phyloP scores from a whole-genome alignment of 2,888 invertebrate genomes.

The Augochlorella aurata region DNA sequence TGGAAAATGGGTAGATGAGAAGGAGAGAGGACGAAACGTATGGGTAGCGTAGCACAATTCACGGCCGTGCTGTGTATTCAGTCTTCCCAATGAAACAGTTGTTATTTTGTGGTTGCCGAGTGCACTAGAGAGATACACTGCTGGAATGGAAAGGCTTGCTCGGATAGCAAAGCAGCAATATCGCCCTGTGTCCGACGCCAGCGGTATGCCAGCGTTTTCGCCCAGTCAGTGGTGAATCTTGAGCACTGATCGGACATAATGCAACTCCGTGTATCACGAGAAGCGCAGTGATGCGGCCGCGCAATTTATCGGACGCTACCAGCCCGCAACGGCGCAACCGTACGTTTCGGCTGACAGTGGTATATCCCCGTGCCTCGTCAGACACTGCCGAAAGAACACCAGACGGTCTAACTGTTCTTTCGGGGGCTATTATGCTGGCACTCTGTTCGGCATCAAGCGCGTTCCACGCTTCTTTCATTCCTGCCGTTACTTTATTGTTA shows the following conservation, averaged over 20 bases:
- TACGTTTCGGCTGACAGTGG: constrained; percentile 39
- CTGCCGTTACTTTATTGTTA: too few species aligned
- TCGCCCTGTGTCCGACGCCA: constrained; percentile 42
- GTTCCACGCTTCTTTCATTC: too few species aligned
- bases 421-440: neutral
- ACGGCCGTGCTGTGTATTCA: constrained; percentile 59
- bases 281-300: constrained; percentile 26
- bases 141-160: constrained; percentile 47
- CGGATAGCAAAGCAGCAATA: constrained; percentile 52
- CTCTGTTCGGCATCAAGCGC: too few species aligned
- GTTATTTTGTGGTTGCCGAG: constrained; percentile 65
- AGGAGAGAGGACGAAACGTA: constrained; percentile 1
- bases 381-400: neutral
- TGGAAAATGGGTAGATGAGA: neutral
- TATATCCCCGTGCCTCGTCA: neutral
- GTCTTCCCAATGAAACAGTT: constrained; percentile 65
- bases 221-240: constrained; percentile 47
- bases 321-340: constrained; percentile 18
- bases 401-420: neutral
- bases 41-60: constrained; percentile 56
- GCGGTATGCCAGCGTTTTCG: constrained; percentile 40
- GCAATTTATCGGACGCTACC: constrained; percentile 41
- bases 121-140: constrained; percentile 61
- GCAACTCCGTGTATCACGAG: constrained; percentile 37
- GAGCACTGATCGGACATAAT: constrained; percentile 53